Evolutionary conservation across 2,113 vertebrate genomes (phyloP), one percentile per base, ranked within the genome.

Genomic region (Labeo rohita): DNA sequence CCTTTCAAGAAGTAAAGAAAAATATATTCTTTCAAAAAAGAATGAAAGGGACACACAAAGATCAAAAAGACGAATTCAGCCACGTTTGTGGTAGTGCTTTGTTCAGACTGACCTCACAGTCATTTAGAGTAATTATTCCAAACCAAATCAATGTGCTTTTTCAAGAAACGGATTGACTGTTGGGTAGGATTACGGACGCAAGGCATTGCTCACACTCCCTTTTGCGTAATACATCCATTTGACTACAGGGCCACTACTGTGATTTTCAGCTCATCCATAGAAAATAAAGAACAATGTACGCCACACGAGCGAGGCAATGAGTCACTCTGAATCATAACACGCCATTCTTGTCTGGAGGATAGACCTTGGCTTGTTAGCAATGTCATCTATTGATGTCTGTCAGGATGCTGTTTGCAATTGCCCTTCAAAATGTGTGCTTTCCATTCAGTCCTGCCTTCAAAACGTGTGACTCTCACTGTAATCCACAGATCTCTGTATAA

Each of bases 371-470:
- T 66, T 76, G 52, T 87, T 92, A 88, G 85, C 86, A 89, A 72
- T 75, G 85, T 90, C 87, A 81, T 34, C 86, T 85, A 61, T 56
- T 80, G 83, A 89, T 86, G 84, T 89, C 80, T 66, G 70, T 84
- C 82, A 89, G 91, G 87, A 82, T 89, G 68, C 80, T 85, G 87
- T 91, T 50, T 28, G 65, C 47, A 75, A 85, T 65, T 88, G 87
- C 79, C 49, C 8, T 87, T 81, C 61, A 83, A 88, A 73, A 91
- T 73, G 89, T 92, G 92, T 93, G 93, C 93, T 93, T 92, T 90
- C 92, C 85, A 68, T 84, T 78, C 81, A 68, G 65, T 84, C 61
- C 63, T 66, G 61, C 72, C 36, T 34, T 76, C 80, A 63, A 73
- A 77, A 52, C 54, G 34, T 75, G 72, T 23, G 21, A 43, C 8